Evolutionary conservation across 1,140 invertebrate species (phyloP), one percentile per base, ranked within the genome.

Genomic region (Scaptomyza hsui): DNA sequence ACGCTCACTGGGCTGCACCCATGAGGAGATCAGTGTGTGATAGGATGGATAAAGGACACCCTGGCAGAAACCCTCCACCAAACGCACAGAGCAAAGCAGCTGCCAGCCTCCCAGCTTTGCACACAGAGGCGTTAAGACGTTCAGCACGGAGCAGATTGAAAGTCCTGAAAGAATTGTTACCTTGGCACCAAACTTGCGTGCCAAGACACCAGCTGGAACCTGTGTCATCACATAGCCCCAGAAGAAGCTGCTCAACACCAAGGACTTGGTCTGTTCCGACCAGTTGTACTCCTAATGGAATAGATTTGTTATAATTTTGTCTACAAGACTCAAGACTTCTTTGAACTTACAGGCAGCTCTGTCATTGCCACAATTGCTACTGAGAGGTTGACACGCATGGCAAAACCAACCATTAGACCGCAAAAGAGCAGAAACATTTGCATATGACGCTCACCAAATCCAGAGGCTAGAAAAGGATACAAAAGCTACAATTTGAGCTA

Each of bases 21-120:
- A 98, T 69, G 95, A 95, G 0, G 96, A 94, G 52, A 97, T 92
- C 2, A 97, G 90, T 0, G 95, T 95, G 78, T 98, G 96, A 6
- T 95, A 93, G 19, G 94, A 94, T 0, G 97, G 97, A 78, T 96
- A 95, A 12, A 96, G 93, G 1, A 96, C 94, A 3, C 97, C 97
- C 92, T 98, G 94, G 35, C 92, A 93, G 0, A 98, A 83, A 0
- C 97, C 97, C 86, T 96, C 94, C 0, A 96, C 67, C 0, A 97
- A 93, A 39, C 97, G 93, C n/a, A 94, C 91, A 75, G 92, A 89
- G 86, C 52, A 96, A 86, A 63, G 92, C 35, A 93, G 92, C 89
- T 94, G 83, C 94, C 94, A 95, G 12, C 93, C 94, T 0, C 94
- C 93, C 4, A 78, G 10, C 1, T 41, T 35, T 5, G 85, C 82